phyloP scores from a whole-genome alignment of 2,797 vertebrate genomes.

The Antrozous pallidus region DNA sequence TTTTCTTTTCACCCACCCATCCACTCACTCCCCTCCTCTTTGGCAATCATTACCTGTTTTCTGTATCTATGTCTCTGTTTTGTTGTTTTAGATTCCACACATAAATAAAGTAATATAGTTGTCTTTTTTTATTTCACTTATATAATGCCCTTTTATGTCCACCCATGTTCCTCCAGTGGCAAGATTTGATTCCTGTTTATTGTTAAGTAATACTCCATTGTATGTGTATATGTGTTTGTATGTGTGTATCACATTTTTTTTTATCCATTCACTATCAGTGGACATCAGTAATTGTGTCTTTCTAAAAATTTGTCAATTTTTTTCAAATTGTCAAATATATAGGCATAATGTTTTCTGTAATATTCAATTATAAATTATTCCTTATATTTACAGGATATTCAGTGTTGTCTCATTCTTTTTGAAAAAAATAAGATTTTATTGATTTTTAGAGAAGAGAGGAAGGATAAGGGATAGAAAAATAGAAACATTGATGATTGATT shows the following conservation, averaged over 20 bases:
- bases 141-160: neutral
- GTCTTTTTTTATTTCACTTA: neutral
- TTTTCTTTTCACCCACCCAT: neutral
- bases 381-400: neutral
- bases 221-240: no score
- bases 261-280: neutral
- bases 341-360: neutral
- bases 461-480: no score
- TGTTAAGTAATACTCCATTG: neutral
- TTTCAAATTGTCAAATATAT: neutral
- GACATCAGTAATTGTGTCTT: neutral
- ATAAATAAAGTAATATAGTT: neutral
- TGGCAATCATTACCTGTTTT: neutral
- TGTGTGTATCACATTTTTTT: neutral
- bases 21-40: no score
- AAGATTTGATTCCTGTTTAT: neutral
- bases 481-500: no score
- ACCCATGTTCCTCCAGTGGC: neutral
- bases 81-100: neutral
- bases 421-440: no score
- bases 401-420: neutral
- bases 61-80: neutral
- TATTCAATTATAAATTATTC: neutral
- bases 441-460: no score
- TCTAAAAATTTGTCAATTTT: neutral